Evolutionary conservation across 2,888 invertebrate genomes (phyloP).

Genomic region (Plebejus melissa): DNA sequence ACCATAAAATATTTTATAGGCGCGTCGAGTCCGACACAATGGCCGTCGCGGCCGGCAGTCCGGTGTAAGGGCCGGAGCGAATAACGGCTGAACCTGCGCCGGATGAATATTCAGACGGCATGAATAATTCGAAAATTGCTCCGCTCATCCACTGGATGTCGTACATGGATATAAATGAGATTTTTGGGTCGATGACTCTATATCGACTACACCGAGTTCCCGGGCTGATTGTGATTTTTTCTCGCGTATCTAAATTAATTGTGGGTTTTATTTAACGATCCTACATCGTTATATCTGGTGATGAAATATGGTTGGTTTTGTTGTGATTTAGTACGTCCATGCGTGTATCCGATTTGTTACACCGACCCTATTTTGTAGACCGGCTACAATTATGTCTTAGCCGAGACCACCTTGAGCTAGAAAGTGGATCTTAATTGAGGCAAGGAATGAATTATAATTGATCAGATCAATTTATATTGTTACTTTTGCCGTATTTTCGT

Average conservation of each 20-base stretch:
- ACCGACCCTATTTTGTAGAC: background rate
- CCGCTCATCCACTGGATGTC: conserved; percentile 58
- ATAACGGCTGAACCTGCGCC: conserved; percentile 66
- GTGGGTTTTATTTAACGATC: conserved; percentile 37
- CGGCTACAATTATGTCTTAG: conserved; percentile 1
- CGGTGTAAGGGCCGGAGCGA: conserved; percentile 59
- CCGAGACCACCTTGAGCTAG: background rate
- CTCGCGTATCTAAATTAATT: conserved; percentile 36
- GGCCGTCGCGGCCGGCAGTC: conserved; percentile 39
- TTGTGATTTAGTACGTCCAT: conserved; percentile 8
- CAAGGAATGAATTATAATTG: background rate
- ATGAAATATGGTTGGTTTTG: conserved; percentile 25
- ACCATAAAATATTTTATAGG: conserved; percentile 27
- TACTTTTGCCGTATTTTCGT: background rate
- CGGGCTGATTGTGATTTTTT: conserved; percentile 36
- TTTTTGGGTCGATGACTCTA: conserved; percentile 52
- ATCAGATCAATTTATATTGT: background rate
- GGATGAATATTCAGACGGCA: conserved; percentile 70
- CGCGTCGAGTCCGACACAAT: conserved; percentile 27
- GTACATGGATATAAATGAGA: conserved; percentile 49
- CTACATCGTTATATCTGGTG: conserved; percentile 21
- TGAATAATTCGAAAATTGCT: conserved; percentile 67
- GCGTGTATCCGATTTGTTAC: background rate
- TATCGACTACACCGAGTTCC: conserved; percentile 36
- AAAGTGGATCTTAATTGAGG: background rate